Conservation (phyloP, 2,888 invertebrate genomes). For the Terebella lapidaria region DNA sequence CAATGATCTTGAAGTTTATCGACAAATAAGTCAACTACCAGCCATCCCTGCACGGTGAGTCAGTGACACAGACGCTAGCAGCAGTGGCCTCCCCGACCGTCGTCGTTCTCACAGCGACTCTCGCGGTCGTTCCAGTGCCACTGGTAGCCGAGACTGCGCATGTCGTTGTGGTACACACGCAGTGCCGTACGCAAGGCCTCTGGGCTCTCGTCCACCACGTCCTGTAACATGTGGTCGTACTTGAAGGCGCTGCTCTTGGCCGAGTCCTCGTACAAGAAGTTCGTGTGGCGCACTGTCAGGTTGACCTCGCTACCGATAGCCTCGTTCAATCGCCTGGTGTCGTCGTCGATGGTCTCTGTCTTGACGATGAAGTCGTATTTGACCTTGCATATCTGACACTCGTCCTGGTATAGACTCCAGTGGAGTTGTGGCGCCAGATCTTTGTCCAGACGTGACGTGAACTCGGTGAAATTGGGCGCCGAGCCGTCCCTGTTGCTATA, state of each 20-base stretch:
- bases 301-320: background rate
- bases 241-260: background rate
- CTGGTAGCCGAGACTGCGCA: background rate
- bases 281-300: background rate
- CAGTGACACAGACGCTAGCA: background rate
- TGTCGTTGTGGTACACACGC: background rate
- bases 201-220: background rate
- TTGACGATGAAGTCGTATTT: slow-evolving; percentile 2
- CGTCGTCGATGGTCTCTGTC: background rate
- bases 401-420: background rate
- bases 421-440: background rate
- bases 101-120: background rate
- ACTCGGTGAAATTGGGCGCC: slow-evolving; percentile 1
- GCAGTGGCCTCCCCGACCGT: background rate
- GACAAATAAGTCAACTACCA: too few relatives aligned
- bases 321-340: background rate
- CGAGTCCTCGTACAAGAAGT: background rate
- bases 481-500: background rate
- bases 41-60: background rate
- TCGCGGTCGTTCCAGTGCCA: background rate
- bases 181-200: background rate
- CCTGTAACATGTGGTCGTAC: slow-evolving; percentile 1
- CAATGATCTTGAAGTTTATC: background rate
- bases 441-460: background rate
- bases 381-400: background rate